Evolutionary conservation across 2,888 invertebrate species (phyloP).

Genomic region (Drosophila imparisetae): DNA sequence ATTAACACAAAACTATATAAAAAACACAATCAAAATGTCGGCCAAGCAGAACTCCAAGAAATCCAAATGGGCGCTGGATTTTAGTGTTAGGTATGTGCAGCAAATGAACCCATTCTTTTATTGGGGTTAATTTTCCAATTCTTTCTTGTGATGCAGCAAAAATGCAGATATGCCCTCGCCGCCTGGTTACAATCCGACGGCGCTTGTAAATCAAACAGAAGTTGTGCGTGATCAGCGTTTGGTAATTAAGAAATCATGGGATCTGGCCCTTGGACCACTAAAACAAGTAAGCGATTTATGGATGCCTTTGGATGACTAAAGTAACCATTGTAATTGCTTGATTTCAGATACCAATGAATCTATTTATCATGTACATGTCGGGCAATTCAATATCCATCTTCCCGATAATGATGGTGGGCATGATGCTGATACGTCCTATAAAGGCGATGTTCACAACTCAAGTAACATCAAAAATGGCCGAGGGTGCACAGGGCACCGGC

Average conservation of each 20-base stretch:
- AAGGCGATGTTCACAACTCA: constrained; percentile 97
- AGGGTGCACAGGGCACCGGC: constrained; percentile 94
- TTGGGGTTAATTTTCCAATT: constrained; percentile 7
- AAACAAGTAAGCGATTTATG: constrained; percentile 88
- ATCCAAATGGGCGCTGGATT: constrained; percentile 89
- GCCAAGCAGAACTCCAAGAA: constrained; percentile 84
- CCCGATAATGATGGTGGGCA: constrained; percentile 99
- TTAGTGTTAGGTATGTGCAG: constrained; percentile 86
- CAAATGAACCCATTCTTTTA: neutral
- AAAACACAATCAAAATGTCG: constrained; percentile 72
- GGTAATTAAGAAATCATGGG: constrained; percentile 98
- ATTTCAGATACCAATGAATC: constrained; percentile 94
- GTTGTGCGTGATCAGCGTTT: constrained; percentile 93
- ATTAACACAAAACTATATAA: constrained; percentile 25
- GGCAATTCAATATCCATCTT: constrained; percentile 99
- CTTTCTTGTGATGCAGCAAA: constrained; percentile 68
- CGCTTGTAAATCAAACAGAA: constrained; percentile 90
- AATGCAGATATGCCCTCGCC: constrained; percentile 89
- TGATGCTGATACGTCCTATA: constrained; percentile 98
- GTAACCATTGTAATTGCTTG: constrained; percentile 7
- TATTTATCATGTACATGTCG: constrained; percentile 99
- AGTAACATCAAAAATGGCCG: constrained; percentile 96
- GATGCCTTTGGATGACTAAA: no score
- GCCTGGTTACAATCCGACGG: constrained; percentile 92
- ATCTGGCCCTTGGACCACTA: constrained; percentile 96